Evolutionary conservation across 1,140 invertebrate species (phyloP).

Genomic region (Euura lappo): DNA sequence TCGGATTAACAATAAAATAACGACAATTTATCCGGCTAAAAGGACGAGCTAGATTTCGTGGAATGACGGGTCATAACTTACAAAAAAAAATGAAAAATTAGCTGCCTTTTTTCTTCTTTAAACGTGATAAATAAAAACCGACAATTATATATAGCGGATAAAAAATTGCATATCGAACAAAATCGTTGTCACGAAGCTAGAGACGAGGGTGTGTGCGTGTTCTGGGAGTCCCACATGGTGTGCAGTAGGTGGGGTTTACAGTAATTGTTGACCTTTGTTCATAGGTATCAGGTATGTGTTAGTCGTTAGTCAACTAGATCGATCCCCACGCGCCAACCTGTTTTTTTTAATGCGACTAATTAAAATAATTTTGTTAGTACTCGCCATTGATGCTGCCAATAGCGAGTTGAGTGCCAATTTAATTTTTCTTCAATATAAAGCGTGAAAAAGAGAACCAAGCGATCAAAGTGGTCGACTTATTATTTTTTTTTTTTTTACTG

Average conservation of each 20-base stretch:
- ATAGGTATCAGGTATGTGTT: slow-evolving; percentile 50
- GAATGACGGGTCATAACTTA: background rate
- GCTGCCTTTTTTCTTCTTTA: background rate
- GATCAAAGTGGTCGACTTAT: no score
- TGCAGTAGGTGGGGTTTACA: slow-evolving; percentile 21
- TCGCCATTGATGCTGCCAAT: background rate
- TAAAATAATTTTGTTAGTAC: background rate
- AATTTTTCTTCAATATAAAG: no score
- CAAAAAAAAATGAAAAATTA: background rate
- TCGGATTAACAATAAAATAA: no score
- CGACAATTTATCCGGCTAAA: no score
- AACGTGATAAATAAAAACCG: no score
- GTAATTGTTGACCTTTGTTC: slow-evolving; percentile 27
- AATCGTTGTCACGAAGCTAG: no score
- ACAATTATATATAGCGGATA: no score
- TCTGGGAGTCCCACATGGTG: slow-evolving; percentile 23
- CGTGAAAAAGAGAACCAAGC: no score
- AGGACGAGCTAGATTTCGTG: background rate
- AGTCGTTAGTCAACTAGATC: slow-evolving; percentile 47
- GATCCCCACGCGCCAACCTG: slow-evolving; percentile 56
- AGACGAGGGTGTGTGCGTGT: slow-evolving; percentile 11
- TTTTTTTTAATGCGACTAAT: slow-evolving; percentile 25
- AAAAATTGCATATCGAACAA: no score
- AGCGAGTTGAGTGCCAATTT: no score
- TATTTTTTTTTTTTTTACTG: no score